Evolutionary conservation across 2,888 invertebrate species (phyloP), one percentile per base, ranked within the genome.

Genomic region (Osmoderma eremita): DNA sequence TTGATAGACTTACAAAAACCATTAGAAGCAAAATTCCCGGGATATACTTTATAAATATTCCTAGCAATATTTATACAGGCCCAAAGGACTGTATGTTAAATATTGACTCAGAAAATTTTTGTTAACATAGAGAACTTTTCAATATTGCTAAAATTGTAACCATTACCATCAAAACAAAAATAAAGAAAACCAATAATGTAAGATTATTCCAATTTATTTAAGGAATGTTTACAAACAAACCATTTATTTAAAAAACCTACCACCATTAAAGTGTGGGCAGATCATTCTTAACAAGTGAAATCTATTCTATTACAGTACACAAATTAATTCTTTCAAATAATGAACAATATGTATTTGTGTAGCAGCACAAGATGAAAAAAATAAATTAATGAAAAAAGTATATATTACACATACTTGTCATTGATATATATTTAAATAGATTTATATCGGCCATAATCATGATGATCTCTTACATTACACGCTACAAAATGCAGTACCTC

Each of bases 11-110:
- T 94, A 56, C 83, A 87, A 68, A 80, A 88, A 63, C 88, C 91
- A 0, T 72, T 80, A 39, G 80, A 86, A 13, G 90, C 94, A 0
- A 88, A 87, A 77, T 94, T 95, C 79, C 95, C 95, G 24, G 92
- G 88, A 3, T 92, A 78, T 69, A 80, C 80, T 3, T 69, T 81
- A 53, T 82, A 78, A 70, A 66, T 38, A 20, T 17, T 50, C n/a
- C 2, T 1, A 42, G 3, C 12, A n/a, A 42, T 42, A 42, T 42
- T 42, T 15, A 42, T 42, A 42, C 10, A 42, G 42, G 4, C 4
- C 17, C 4, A 36, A 5, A 36, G 5, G 36, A 36, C 36, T 36
- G 10, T n/a, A n/a, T n/a, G n/a, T n/a, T n/a, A n/a, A n/a, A n/a
- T n/a, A n/a, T n/a, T n/a, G n/a, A n/a, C n/a, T n/a, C n/a, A n/a